Evolutionary conservation across 2,888 invertebrate genomes (phyloP).

Genomic region (Callyntrura guangdongensis): DNA sequence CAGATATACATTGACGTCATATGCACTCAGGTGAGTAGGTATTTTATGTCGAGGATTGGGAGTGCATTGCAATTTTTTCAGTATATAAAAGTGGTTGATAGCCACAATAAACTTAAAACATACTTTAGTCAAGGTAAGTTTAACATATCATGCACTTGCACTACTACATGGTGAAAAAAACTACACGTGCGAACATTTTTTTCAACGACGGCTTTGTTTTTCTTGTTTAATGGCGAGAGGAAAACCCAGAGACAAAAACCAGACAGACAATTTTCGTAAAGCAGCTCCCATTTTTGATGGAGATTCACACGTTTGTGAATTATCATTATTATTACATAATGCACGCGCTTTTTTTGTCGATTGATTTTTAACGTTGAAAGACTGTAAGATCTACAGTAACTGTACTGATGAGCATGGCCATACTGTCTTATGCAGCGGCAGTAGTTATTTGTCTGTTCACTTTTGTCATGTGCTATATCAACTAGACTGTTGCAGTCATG

Average conservation of each 20-base stretch:
- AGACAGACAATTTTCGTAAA: conserved; percentile 24
- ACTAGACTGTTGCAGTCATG: background rate
- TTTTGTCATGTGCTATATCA: background rate
- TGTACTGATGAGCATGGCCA: too few relatives aligned
- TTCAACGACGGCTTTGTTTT: too few relatives aligned
- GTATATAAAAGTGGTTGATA: background rate
- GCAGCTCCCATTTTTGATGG: background rate
- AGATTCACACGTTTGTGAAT: background rate
- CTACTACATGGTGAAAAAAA: background rate
- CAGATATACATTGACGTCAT: too few relatives aligned
- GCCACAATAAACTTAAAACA: background rate
- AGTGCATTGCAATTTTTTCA: too few relatives aligned
- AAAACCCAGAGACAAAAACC: background rate
- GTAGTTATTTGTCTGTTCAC: too few relatives aligned
- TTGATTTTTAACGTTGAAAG: too few relatives aligned
- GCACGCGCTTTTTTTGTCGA: too few relatives aligned
- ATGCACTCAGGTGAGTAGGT: too few relatives aligned
- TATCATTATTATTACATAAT: background rate
- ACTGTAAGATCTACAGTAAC: too few relatives aligned
- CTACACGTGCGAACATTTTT: conserved; percentile 14
- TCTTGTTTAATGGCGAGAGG: background rate
- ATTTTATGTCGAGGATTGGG: too few relatives aligned
- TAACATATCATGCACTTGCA: conserved; percentile 14
- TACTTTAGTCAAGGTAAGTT: conserved; percentile 50
- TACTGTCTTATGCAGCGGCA: too few relatives aligned